These are phyloP conservation scores for Heliangelus exortis DNA, from an alignment of 2,797 vertebrate genomes.

Conservation along the genomic window DNA sequence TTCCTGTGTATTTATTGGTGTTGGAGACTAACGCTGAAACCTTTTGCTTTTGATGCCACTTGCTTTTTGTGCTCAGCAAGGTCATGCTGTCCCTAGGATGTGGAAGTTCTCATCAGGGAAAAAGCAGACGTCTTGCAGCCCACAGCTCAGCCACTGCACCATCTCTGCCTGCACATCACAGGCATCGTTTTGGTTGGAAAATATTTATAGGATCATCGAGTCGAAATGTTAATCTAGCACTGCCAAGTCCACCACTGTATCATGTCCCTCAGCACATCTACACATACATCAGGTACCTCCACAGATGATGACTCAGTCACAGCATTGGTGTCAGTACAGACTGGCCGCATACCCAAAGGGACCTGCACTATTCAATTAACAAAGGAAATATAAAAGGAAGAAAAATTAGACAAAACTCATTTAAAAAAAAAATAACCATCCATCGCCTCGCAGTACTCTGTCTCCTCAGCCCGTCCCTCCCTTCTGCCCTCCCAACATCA, in stretches of 20 bases:
- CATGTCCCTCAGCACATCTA: no score
- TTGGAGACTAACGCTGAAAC: background rate
- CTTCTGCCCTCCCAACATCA: background rate
- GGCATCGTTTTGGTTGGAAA: no score
- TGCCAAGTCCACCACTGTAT: no score
- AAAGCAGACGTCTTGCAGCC: background rate
- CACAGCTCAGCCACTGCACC: accelerated
- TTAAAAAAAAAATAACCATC: background rate
- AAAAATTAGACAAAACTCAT: background rate
- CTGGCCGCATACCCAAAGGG: accelerated
- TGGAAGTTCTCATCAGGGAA: background rate
- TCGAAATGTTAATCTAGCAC: no score
- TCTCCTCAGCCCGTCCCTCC: accelerated
- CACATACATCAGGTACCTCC: no score
- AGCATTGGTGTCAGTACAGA: accelerated
- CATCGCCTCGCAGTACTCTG: accelerated
- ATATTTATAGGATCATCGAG: no score
- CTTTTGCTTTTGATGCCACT: background rate
- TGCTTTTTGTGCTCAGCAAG: background rate
- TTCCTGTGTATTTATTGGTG: background rate
- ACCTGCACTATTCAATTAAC: accelerated
- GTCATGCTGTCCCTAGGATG: background rate
- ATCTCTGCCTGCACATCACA: background rate
- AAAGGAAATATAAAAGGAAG: background rate
- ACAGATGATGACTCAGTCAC: background rate